phyloP scores from a whole-genome alignment of 2,113 vertebrate genomes.

The Mixornis gularis region DNA sequence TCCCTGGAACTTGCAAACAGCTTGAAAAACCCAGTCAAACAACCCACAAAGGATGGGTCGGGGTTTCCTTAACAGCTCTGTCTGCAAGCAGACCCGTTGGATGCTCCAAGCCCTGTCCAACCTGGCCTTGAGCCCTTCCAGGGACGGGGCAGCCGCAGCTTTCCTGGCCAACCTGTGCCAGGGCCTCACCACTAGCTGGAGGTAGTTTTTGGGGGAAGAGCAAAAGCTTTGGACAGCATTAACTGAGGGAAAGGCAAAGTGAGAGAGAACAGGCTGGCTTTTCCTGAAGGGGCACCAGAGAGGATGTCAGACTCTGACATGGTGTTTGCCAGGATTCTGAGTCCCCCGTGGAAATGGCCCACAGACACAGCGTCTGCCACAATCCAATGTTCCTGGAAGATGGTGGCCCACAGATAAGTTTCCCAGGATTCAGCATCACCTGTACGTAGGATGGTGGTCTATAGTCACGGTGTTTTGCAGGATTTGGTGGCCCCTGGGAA shows the following conservation, averaged over 20 bases:
- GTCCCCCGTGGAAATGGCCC: too few species aligned
- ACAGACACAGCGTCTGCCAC: rapidly evolving
- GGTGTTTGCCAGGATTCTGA: not conserved
- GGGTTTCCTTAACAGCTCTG: not conserved
- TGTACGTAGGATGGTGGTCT: too few species aligned
- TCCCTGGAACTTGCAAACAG: not conserved
- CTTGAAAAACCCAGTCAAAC: not conserved
- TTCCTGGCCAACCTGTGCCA: not conserved
- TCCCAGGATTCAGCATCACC: not conserved
- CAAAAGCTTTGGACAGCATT: not conserved
- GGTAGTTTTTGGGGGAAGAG: not conserved
- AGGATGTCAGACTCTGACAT: not conserved
- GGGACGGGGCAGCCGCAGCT: not conserved
- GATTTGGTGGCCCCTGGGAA: not conserved
- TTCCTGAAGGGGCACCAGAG: not conserved
- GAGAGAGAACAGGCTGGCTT: not conserved
- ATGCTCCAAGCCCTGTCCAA: not conserved
- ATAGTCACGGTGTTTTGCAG: not conserved
- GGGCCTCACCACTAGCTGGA: not conserved
- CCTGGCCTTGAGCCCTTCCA: not conserved
- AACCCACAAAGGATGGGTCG: too few species aligned
- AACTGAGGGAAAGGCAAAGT: not conserved
- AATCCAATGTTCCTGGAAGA: rapidly evolving
- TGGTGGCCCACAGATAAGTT: not conserved
- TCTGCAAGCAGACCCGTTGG: not conserved